Percentiles rank a stretch among this genome's conserved stretches.
Evolutionary conservation across 2,113 vertebrate genomes (phyloP).

Genomic region (Glareola pratincola): DNA sequence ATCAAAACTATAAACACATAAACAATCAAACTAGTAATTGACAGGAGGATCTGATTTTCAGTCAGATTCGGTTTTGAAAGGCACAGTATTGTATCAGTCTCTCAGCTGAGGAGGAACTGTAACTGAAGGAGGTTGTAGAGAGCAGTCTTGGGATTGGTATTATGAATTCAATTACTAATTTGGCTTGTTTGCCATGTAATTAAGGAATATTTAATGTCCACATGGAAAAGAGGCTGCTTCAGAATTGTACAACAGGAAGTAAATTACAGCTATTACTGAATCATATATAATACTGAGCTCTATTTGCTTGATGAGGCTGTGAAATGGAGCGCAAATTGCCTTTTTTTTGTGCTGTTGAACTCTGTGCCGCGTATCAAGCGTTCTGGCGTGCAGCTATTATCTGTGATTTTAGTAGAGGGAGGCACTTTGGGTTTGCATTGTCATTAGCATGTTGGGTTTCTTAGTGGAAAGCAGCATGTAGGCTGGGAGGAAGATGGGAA

Average conservation of each 20-base stretch:
- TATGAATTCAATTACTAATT: neutral
- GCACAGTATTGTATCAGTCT: neutral
- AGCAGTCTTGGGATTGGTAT: neutral
- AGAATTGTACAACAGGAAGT: neutral
- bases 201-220: conserved; percentile 34
- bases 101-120: neutral
- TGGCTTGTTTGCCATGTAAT: conserved; percentile 23
- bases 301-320: neutral
- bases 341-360: neutral
- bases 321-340: neutral
- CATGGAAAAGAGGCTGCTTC: neutral
- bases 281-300: neutral
- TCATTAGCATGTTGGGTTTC: neutral
- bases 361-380: accelerated
- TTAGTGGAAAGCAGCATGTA: accelerated
- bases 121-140: neutral
- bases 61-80: neutral
- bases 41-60: neutral
- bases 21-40: neutral
- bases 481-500: neutral
- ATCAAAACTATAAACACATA: too few relatives aligned
- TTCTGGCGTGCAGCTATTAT: neutral
- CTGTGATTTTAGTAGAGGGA: neutral
- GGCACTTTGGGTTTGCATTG: neutral
- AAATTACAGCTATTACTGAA: conserved; percentile 17